Evolutionary conservation across 2,888 invertebrate genomes (phyloP), one percentile per base, ranked within the genome.

Genomic region (Cinara cedri): DNA sequence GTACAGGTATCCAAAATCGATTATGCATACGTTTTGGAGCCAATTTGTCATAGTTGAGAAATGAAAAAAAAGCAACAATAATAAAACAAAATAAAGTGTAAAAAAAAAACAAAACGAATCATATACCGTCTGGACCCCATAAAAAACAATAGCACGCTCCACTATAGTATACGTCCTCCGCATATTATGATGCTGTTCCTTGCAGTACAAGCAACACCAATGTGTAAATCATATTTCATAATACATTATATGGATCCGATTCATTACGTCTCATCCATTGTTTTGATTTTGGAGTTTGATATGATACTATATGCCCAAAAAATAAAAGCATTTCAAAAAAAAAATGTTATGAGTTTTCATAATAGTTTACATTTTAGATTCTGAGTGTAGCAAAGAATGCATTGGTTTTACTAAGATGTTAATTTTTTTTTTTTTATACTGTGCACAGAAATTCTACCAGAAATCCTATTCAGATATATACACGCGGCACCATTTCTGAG

Each of bases 71-170:
- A 51, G 34, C 46, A 63, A 75, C 54, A 65, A 63, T 51, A 63
- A 75, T 65, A 75, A 65, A 65, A 65, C 24, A 55, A 76, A 55
- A 76, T 54, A 54, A 55, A 54, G 24, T 44, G 63, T 75, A 65
- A 74, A 51, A 74, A 72, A 57, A 78, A 74, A 72, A 51, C 57
- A 57, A 78, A 78, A 78, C 68, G 78, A 78, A 78, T 70, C 70
- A 46, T 70, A 78, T 70, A 78, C 70, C 70, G 78, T 78, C 78
- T 78, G 78, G 78, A 68, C 78, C 78, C 78, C 78, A 78, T 78
- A 78, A 78, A 75, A 78, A 78, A 78, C 78, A 78, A 78, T 78
- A 70, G 44, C 49, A n/a, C n/a, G 34, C 11, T 62, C 19, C 42
- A n/a, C 26, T 60, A 26, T 60, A 24, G 19, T 16, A 46, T 54